phyloP scores from a whole-genome alignment of 2,888 invertebrate genomes.

The Amiota mariae region DNA sequence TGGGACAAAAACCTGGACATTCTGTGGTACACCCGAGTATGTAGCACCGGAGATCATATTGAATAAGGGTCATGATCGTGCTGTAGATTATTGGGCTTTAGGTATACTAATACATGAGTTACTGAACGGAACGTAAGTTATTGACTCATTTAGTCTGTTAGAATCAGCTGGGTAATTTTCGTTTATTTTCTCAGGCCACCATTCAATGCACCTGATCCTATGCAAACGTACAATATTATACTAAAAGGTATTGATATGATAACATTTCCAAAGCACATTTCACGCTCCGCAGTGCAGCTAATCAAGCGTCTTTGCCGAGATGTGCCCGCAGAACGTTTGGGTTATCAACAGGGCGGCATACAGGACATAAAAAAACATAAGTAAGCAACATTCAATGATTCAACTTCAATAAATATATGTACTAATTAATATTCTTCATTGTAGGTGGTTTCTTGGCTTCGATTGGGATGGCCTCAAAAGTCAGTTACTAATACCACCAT shows the following conservation, averaged over 20 bases:
- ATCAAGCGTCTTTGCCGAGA: conserved; percentile 91
- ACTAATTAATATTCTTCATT: conserved; percentile 43
- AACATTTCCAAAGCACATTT: conserved; percentile 86
- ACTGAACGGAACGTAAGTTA: conserved; percentile 84
- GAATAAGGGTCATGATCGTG: conserved; percentile 83
- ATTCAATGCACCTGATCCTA: conserved; percentile 91
- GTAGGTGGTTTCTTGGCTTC: conserved; percentile 93
- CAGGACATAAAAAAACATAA: conserved; percentile 89
- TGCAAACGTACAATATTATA: conserved; percentile 96
- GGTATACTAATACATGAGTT: conserved; percentile 92
- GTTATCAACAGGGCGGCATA: conserved; percentile 91
- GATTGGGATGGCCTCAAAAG: conserved; percentile 89
- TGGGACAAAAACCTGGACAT: conserved; percentile 93
- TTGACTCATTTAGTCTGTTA: background rate
- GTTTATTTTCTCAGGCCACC: conserved; percentile 77
- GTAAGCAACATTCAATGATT: conserved; percentile 75
- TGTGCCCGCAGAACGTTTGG: conserved; percentile 90
- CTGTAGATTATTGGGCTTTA: conserved; percentile 96
- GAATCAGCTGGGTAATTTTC: background rate
- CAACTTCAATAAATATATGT: background rate
- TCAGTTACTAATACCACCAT: conserved; percentile 82
- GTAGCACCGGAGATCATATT: conserved; percentile 93
- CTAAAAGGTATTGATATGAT: conserved; percentile 92
- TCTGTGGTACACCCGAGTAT: conserved; percentile 96
- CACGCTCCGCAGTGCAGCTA: conserved; percentile 85